Conservation (phyloP, 2,113 vertebrate genomes). For the Grallaria varia region DNA sequence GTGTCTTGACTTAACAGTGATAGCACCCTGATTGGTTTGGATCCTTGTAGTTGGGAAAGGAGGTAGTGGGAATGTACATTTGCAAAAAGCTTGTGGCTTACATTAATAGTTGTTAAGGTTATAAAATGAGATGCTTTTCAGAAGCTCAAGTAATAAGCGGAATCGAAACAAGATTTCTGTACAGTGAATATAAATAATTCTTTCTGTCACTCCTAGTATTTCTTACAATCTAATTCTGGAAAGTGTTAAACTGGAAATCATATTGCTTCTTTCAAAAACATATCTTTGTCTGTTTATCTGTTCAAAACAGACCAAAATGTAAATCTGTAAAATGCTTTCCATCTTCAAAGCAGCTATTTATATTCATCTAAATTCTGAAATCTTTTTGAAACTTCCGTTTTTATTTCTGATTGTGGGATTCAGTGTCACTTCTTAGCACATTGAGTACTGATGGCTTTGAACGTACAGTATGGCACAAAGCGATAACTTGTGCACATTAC, state of each 20-base stretch:
- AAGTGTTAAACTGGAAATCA: constrained; percentile 7
- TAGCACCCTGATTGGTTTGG: not conserved
- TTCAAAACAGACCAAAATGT: constrained; percentile 27
- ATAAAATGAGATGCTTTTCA: not conserved
- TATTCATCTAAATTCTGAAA: constrained; percentile 35
- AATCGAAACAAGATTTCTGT: not conserved
- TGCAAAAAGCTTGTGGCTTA: not conserved
- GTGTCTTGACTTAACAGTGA: not conserved
- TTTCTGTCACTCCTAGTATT: not conserved
- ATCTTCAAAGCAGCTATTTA: constrained; percentile 40
- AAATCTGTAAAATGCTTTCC: constrained; percentile 23
- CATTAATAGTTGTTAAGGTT: not conserved
- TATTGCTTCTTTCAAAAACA: not conserved
- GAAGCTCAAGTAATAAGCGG: not conserved
- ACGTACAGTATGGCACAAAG: not conserved
- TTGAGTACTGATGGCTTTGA: not conserved
- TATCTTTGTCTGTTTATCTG: not conserved
- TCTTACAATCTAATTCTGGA: not conserved
- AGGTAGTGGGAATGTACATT: not conserved
- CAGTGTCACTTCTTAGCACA: not conserved
- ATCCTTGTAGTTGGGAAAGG: not conserved
- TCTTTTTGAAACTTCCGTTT: constrained; percentile 23
- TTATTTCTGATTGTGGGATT: not conserved
- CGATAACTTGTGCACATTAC: not conserved
- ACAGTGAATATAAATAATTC: constrained; percentile 20